Percentiles rank a stretch among this genome's conserved stretches.
Evolutionary conservation across 2,113 vertebrate species (phyloP).

Genomic region (Prinia subflava): DNA sequence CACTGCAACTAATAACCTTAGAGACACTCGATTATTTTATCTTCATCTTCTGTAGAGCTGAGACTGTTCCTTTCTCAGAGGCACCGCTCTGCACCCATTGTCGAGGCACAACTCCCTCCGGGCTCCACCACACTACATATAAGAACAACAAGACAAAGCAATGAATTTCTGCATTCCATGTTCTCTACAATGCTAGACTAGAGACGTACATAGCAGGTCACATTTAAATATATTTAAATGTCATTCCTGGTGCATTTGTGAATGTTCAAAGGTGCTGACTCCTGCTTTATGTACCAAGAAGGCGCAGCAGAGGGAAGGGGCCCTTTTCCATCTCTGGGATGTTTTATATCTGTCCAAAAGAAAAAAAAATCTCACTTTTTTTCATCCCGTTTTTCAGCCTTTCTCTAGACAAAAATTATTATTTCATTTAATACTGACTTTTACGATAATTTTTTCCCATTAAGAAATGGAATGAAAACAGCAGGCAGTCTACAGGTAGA

Average conservation of each 20-base stretch:
- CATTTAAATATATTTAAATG: neutral
- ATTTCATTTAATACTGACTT: neutral
- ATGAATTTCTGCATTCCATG: neutral
- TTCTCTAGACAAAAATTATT: neutral
- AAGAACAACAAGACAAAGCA: neutral
- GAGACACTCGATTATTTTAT: slow-evolving; percentile 18
- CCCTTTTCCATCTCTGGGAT: neutral
- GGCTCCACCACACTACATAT: rapidly evolving
- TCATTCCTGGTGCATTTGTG: neutral
- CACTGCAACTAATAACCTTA: slow-evolving; percentile 19
- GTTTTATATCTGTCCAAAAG: neutral
- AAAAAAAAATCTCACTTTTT: neutral
- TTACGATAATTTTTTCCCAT: neutral
- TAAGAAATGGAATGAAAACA: neutral
- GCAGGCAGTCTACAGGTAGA: neutral
- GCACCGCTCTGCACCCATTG: neutral
- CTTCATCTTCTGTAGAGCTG: neutral
- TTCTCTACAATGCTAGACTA: neutral
- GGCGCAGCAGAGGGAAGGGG: neutral
- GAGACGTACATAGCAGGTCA: neutral
- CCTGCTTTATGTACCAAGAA: neutral
- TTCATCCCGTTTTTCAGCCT: neutral
- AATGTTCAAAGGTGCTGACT: neutral
- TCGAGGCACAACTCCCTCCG: neutral
- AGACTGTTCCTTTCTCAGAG: neutral